These are phyloP conservation scores for Elegia similella DNA, from an alignment of 2,888 invertebrate species.

Conservation along the genomic window DNA sequence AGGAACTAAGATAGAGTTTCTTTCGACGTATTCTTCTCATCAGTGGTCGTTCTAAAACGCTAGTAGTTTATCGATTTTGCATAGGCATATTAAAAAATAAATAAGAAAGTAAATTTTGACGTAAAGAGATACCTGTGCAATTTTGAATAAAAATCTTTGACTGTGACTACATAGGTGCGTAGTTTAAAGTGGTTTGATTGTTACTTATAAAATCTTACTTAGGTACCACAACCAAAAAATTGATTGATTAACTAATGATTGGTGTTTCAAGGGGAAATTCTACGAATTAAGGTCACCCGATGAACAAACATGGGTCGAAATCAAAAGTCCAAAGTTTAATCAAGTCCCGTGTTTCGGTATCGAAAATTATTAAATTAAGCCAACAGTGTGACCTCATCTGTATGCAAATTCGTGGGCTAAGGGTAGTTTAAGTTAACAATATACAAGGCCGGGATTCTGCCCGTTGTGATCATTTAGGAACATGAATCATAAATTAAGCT, in stretches of 20 bases:
- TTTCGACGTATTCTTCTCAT: too few species aligned
- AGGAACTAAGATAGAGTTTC: too few species aligned
- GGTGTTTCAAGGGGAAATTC: background rate
- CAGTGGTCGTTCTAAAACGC: too few species aligned
- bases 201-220: background rate
- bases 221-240: conserved; percentile 5
- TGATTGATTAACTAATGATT: background rate
- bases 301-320: conserved; percentile 9
- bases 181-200: too few species aligned
- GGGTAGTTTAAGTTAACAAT: conserved; percentile 24
- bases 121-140: too few species aligned
- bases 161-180: too few species aligned
- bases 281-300: background rate
- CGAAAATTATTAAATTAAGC: conserved; percentile 32
- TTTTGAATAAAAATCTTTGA: too few species aligned
- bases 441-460: conserved; percentile 7
- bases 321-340: conserved; percentile 20
- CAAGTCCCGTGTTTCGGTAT: conserved; percentile 22
- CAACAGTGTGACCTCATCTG: conserved; percentile 34
- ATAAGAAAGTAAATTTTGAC: too few species aligned
- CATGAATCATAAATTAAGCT: conserved; percentile 2
- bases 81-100: too few species aligned
- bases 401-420: conserved; percentile 35
- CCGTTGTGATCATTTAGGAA: background rate
- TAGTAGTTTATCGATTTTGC: too few species aligned